A percentile compares a stretch with the other conserved stretches of the same genome.
These are phyloP conservation scores for Drosophila truncata DNA, from an alignment of 1,140 invertebrate species.

Conservation along the genomic window DNA sequence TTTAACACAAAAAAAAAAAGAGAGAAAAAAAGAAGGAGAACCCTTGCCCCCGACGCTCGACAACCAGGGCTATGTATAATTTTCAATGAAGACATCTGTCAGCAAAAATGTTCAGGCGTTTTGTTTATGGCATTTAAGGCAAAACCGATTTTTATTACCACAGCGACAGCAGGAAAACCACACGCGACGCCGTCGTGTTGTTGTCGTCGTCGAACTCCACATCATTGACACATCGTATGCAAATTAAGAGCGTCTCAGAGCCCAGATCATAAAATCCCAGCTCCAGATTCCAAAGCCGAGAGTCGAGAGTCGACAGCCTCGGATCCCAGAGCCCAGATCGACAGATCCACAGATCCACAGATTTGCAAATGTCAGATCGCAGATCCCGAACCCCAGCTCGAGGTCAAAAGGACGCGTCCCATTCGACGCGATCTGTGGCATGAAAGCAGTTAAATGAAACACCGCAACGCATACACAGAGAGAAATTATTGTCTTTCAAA, in stretches of 20 bases:
- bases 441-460: constrained; percentile 84
- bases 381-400: constrained; percentile 31
- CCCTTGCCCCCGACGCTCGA: constrained; percentile 2
- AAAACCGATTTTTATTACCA: constrained; percentile 84
- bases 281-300: constrained; percentile 23
- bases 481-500: background rate
- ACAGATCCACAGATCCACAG: constrained; percentile 4
- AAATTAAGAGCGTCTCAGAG: constrained; percentile 79
- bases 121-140: constrained; percentile 83
- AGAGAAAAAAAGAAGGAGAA: background rate
- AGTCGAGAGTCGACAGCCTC: background rate
- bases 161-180: constrained; percentile 69
- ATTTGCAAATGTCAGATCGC: constrained; percentile 8
- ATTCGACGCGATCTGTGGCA: constrained; percentile 82
- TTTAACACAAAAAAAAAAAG: constrained; percentile 16
- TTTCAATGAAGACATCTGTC: constrained; percentile 85
- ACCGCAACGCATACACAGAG: constrained; percentile 49
- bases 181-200: constrained; percentile 65
- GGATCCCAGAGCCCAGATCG: constrained; percentile 8
- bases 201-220: constrained; percentile 56
- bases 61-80: constrained; percentile 58
- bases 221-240: constrained; percentile 83
- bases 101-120: constrained; percentile 83
- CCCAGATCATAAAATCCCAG: constrained; percentile 44
- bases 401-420: constrained; percentile 83